Evolutionary conservation across 2,113 vertebrate genomes (phyloP).

Genomic region (Apus apus): DNA sequence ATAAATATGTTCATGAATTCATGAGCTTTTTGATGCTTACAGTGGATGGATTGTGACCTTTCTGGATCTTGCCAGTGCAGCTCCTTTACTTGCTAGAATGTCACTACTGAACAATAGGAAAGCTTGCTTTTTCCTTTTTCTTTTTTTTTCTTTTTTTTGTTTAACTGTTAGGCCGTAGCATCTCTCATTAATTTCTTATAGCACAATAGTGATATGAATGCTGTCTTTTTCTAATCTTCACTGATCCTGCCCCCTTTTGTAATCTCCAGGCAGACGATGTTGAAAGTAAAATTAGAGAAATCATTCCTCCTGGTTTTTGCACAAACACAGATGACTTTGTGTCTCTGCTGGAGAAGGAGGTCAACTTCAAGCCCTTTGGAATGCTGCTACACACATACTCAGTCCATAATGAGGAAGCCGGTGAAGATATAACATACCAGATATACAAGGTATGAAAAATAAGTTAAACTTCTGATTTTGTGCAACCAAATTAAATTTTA

Average conservation of each 20-base stretch:
- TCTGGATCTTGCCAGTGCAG: not conserved
- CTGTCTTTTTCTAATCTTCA: not conserved
- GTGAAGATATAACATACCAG: slow-evolving; percentile 89
- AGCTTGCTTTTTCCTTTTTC: not conserved
- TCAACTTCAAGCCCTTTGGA: slow-evolving; percentile 95
- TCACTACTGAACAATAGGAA: not conserved
- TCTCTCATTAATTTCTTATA: not conserved
- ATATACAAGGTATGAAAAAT: slow-evolving; percentile 88
- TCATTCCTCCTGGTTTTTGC: slow-evolving; percentile 92
- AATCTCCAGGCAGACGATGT: slow-evolving; percentile 88
- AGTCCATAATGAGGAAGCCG: slow-evolving; percentile 89
- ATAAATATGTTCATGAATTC: not conserved
- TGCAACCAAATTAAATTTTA: not conserved
- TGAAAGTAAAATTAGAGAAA: slow-evolving; percentile 92
- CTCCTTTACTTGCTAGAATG: not conserved
- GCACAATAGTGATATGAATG: not conserved
- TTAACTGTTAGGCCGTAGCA: not conserved
- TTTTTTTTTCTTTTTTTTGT: not conserved
- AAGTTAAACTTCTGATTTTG: not conserved
- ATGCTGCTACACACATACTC: slow-evolving; percentile 89
- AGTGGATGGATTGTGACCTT: not conserved
- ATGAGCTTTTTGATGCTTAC: not conserved
- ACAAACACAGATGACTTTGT: slow-evolving; percentile 92
- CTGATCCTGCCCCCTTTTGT: not conserved
- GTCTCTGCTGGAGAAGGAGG: slow-evolving; percentile 92